phyloP scores from a whole-genome alignment of 1,140 invertebrate genomes.

The Dendrolimus kikuchii region DNA sequence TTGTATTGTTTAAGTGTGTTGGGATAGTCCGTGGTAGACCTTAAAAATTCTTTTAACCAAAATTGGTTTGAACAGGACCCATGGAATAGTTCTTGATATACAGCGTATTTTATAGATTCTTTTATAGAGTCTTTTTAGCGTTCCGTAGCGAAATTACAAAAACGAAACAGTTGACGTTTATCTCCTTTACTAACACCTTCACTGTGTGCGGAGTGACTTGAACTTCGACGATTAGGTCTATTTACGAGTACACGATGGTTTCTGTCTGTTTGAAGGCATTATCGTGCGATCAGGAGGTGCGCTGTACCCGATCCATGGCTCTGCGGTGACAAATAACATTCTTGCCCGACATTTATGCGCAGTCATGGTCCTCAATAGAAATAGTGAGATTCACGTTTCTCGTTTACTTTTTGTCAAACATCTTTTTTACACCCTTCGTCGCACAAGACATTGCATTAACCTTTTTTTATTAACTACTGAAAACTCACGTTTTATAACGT shows the following conservation, averaged over 20 bases:
- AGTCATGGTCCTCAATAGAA: slow-evolving; percentile 64
- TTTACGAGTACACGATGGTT: background rate
- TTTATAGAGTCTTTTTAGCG: too few relatives aligned
- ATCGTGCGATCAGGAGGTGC: slow-evolving; percentile 22
- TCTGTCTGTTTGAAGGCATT: slow-evolving; percentile 21
- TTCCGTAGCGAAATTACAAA: too few relatives aligned
- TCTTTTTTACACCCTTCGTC: slow-evolving; percentile 34
- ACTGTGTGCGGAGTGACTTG: too few relatives aligned
- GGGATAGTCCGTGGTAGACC: too few relatives aligned
- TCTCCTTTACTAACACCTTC: slow-evolving; percentile 1
- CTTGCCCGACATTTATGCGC: slow-evolving; percentile 55
- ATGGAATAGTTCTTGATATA: too few relatives aligned
- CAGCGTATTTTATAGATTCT: too few relatives aligned
- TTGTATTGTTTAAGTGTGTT: too few relatives aligned
- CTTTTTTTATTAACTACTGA: slow-evolving; percentile 10
- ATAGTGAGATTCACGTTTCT: slow-evolving; percentile 54
- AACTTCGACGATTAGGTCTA: too few relatives aligned
- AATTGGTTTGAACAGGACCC: too few relatives aligned
- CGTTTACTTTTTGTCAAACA: slow-evolving; percentile 33
- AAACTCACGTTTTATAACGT: background rate
- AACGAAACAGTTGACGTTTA: background rate
- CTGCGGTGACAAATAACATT: slow-evolving; percentile 64
- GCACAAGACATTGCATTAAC: slow-evolving; percentile 19
- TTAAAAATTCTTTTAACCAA: too few relatives aligned
- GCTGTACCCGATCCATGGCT: slow-evolving; percentile 22